Base-by-base conservation (phyloP, 2,113 vertebrate genomes). In the Tenrec ecaudatus region DNA sequence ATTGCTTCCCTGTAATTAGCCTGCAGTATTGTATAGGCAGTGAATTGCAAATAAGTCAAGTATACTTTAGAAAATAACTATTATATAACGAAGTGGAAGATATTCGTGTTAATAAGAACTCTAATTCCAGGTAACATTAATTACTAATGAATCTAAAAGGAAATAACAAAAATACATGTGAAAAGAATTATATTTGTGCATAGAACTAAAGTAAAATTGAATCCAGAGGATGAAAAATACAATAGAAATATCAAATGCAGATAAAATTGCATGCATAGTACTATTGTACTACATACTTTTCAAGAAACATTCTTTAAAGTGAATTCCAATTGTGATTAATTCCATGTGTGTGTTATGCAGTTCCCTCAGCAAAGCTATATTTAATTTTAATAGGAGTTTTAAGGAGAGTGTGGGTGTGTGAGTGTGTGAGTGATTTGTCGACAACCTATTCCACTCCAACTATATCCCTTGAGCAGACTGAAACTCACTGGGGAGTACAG, bases 31-130 rank as follows among this genome's bases (percentile, higher is more conserved):
- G 47, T 4, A 60, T 82, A 91, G 71, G 23, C 20, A 78, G 17
- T 94, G 83, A 85, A 66, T 92, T 84, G 83, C 31, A 62, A 10
- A 81, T 33, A 84, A 22, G 20, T 1, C 38, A 85, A 92, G 85
- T 82, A 77, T 77, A 40, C 14, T 81, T 86, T 83, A 91, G 38
- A 86, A 85, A 88, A 64, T 83, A 69, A 75, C 2, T 68, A n/a
- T 3, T 73, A 22, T 20, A 86, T 58, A 2, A 91, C 53, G 19
- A 86, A 93, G 4, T 40, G 75, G 84, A 88, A 79, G 29, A 60
- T 27, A 82, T 16, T 7, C 0, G 78, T 53, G 12, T 82, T 0
- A 64, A 84, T 47, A 85, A 12, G 2, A 29, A 38, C 20, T 8
- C 3, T 81, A 80, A 27, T 33, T 83, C 19, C 75, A 11, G 14